phyloP scores from a whole-genome alignment of 1,140 invertebrate genomes.

The Drosophila erecta region DNA sequence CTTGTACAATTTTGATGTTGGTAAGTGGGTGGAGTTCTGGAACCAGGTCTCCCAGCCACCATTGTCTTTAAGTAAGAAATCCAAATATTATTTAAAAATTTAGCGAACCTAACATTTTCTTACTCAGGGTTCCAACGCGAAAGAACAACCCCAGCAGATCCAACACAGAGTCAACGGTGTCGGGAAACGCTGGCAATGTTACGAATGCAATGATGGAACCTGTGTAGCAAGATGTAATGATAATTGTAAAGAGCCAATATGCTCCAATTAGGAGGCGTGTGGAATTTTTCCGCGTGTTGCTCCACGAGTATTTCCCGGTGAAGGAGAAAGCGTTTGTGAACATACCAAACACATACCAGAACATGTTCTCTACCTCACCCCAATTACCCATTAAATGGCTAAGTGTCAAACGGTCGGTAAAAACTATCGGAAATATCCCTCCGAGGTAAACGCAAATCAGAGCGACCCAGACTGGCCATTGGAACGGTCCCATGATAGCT shows the following conservation, averaged over 20 bases:
- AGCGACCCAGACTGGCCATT: slow-evolving; percentile 90
- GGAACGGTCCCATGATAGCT: slow-evolving; percentile 92
- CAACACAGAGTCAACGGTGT: slow-evolving; percentile 88
- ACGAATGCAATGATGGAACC: slow-evolving; percentile 92
- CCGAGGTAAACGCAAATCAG: slow-evolving; percentile 89
- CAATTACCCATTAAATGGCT: slow-evolving; percentile 87
- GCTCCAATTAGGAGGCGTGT: slow-evolving; percentile 89
- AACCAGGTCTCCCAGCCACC: slow-evolving; percentile 90
- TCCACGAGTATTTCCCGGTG: slow-evolving; percentile 88
- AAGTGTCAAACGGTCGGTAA: slow-evolving; percentile 88
- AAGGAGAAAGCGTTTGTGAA: slow-evolving; percentile 92
- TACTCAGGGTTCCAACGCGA: slow-evolving; percentile 82
- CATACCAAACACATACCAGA: slow-evolving; percentile 92
- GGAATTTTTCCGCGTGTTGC: slow-evolving; percentile 88
- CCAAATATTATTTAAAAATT: slow-evolving; percentile 10
- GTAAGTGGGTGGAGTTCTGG: slow-evolving; percentile 87
- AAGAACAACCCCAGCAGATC: slow-evolving; percentile 87
- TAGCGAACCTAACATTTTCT: slow-evolving; percentile 1
- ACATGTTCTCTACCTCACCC: slow-evolving; percentile 90
- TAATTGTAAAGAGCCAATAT: slow-evolving; percentile 92
- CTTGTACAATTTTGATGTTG: slow-evolving; percentile 87
- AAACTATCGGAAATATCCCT: slow-evolving; percentile 89
- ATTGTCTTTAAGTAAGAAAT: slow-evolving; percentile 85
- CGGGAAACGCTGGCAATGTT: slow-evolving; percentile 89
- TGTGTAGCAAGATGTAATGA: slow-evolving; percentile 91